A percentile compares a stretch with the other conserved stretches of the same genome.
These are phyloP conservation scores for Neoarius graeffei DNA, from an alignment of 2,113 vertebrate genomes.

Conservation along the genomic window DNA sequence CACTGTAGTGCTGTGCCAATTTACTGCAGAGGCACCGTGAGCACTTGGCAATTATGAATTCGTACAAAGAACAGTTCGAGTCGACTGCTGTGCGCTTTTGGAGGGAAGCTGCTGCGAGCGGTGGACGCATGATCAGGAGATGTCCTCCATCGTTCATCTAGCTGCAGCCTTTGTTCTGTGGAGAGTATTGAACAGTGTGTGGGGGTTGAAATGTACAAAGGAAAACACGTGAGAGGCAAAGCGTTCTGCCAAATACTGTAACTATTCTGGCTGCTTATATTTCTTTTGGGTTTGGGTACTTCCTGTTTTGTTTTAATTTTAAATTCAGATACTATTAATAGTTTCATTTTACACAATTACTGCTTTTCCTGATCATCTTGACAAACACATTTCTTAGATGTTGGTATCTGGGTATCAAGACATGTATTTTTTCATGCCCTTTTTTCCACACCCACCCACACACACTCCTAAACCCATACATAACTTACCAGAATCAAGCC, in stretches of 20 bases:
- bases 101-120: neutral
- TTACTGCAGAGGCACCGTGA: conserved; percentile 19
- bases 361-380: neutral
- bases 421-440: neutral
- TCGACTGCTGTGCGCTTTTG: conserved; percentile 5
- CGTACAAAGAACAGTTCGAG: conserved; percentile 29
- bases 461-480: neutral
- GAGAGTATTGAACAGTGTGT: conserved; percentile 44
- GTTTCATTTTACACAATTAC: neutral
- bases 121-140: conserved; percentile 16
- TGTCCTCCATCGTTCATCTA: conserved; percentile 36
- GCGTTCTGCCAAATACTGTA: conserved; percentile 28
- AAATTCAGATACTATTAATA: neutral
- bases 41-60: conserved; percentile 36
- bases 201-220: conserved; percentile 23
- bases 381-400: neutral
- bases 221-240: conserved; percentile 20
- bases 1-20: conserved; percentile 23
- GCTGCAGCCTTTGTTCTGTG: conserved; percentile 31
- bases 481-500: neutral
- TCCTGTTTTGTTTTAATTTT: neutral
- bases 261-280: neutral
- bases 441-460: neutral
- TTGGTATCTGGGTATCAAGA: neutral
- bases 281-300: neutral